Conservation (phyloP, 2,888 invertebrate species). For the Trachelus stipa region DNA sequence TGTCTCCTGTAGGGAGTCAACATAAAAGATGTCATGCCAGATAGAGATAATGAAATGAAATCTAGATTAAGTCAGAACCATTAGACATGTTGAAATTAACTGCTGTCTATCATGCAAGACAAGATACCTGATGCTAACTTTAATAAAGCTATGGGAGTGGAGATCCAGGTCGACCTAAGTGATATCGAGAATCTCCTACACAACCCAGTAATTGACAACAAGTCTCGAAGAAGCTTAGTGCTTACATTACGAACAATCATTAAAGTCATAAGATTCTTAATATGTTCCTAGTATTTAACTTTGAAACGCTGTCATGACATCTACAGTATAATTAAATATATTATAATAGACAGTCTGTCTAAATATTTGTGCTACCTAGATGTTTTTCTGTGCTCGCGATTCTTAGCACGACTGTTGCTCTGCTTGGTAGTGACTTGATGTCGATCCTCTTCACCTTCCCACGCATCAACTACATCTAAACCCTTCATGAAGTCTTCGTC, state of each 20-base stretch:
- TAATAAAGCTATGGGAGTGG: background rate
- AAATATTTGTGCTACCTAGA: slow-evolving; percentile 28
- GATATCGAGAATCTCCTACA: background rate
- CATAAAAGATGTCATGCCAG: background rate
- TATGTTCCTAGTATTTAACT: background rate
- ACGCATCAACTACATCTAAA: slow-evolving; percentile 59
- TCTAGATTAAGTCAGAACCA: background rate
- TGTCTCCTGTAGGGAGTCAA: background rate
- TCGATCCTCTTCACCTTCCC: slow-evolving; percentile 56
- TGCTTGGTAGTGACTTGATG: slow-evolving; percentile 18
- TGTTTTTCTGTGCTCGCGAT: slow-evolving; percentile 20
- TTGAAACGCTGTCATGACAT: background rate
- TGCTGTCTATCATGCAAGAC: background rate
- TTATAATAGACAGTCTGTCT: background rate
- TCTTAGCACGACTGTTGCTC: slow-evolving; percentile 13
- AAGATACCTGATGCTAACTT: background rate
- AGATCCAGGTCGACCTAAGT: background rate
- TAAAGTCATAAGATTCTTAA: slow-evolving; percentile 23
- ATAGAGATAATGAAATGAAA: background rate
- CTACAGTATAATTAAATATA: background rate
- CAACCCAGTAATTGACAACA: background rate
- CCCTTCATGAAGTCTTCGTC: slow-evolving; percentile 60
- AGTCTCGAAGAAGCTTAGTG: background rate
- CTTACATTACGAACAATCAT: slow-evolving; percentile 3
- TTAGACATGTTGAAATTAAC: background rate